Evolutionary conservation across 1,140 invertebrate species (phyloP).

Genomic region (Acromyrmex heyeri): DNA sequence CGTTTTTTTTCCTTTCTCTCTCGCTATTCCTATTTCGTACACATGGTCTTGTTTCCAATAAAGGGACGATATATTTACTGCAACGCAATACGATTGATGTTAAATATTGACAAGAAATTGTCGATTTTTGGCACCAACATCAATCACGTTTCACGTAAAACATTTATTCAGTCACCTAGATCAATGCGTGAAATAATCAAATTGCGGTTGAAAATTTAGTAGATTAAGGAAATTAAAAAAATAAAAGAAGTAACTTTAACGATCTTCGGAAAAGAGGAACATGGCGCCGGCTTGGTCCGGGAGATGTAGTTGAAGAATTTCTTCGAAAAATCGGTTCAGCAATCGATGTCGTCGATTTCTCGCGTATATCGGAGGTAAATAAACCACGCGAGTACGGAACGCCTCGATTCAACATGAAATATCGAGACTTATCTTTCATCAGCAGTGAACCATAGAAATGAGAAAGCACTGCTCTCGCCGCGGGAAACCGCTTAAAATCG

Average conservation of each 20-base stretch:
- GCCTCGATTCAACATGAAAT: conserved; percentile 51
- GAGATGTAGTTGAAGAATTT: conserved; percentile 41
- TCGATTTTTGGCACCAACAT: conserved; percentile 9
- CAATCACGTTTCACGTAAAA: conserved; percentile 41
- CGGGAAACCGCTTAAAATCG: conserved; percentile 57
- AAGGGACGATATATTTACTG: conserved; percentile 30
- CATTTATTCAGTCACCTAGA: conserved; percentile 30
- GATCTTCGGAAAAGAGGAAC: not conserved
- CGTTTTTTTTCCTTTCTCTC: not conserved
- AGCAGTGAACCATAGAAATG: conserved; percentile 55
- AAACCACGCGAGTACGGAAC: conserved; percentile 46
- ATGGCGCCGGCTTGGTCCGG: not conserved
- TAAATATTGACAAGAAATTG: conserved; percentile 51
- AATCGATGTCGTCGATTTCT: conserved; percentile 56
- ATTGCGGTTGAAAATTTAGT: conserved; percentile 35
- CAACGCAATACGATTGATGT: conserved; percentile 28
- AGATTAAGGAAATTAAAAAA: not conserved
- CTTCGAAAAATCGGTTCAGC: conserved; percentile 20
- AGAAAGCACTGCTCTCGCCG: conserved; percentile 44
- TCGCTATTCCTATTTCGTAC: not conserved
- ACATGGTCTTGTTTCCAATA: conserved; percentile 13
- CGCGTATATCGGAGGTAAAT: conserved; percentile 52
- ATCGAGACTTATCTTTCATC: conserved; percentile 64
- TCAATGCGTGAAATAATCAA: conserved; percentile 50
- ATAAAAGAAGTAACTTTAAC: not conserved